These are phyloP conservation scores for Drosophila quadrilineata DNA, from an alignment of 1,140 invertebrate genomes.

Conservation along the genomic window DNA sequence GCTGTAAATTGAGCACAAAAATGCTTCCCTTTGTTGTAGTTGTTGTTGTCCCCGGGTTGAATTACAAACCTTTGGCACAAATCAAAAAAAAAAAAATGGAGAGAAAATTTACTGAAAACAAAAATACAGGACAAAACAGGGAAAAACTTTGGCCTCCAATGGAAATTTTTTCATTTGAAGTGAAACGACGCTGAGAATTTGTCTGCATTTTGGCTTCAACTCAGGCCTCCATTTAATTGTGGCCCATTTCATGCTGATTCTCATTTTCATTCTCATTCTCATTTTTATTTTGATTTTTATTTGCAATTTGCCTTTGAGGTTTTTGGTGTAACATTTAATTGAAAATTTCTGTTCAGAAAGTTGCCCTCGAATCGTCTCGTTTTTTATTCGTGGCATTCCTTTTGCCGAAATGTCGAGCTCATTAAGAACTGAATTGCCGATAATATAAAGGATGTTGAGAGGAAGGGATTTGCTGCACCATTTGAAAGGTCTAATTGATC, in stretches of 20 bases:
- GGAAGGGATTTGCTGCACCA: constrained; percentile 22
- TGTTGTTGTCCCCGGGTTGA: constrained; percentile 41
- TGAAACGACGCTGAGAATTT: constrained; percentile 51
- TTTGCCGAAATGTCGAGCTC: constrained; percentile 49
- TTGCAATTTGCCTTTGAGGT: constrained; percentile 74
- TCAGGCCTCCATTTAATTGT: constrained; percentile 56
- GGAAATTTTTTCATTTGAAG: constrained; percentile 61
- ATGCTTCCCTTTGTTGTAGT: constrained; percentile 14
- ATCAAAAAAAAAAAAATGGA: too few species aligned
- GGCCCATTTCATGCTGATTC: constrained; percentile 57
- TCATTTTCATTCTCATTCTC: too few species aligned
- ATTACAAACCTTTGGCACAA: constrained; percentile 55
- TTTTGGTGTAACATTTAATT: constrained; percentile 67
- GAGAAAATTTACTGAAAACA: too few species aligned
- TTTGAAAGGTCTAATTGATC: neutral
- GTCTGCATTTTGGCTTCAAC: constrained; percentile 36
- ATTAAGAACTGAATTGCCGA: constrained; percentile 62
- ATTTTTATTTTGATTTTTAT: constrained; percentile 58
- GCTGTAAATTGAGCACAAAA: constrained; percentile 59
- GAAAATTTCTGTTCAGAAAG: constrained; percentile 59
- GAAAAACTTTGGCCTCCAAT: constrained; percentile 28
- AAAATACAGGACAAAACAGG: neutral
- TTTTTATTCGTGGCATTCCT: constrained; percentile 6
- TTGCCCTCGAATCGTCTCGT: constrained; percentile 9
- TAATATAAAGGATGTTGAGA: constrained; percentile 23